Percentiles rank a stretch among this genome's conserved stretches.
These are phyloP conservation scores for Pseudeuparius sepicola DNA, from an alignment of 2,888 invertebrate species.

Conservation along the genomic window DNA sequence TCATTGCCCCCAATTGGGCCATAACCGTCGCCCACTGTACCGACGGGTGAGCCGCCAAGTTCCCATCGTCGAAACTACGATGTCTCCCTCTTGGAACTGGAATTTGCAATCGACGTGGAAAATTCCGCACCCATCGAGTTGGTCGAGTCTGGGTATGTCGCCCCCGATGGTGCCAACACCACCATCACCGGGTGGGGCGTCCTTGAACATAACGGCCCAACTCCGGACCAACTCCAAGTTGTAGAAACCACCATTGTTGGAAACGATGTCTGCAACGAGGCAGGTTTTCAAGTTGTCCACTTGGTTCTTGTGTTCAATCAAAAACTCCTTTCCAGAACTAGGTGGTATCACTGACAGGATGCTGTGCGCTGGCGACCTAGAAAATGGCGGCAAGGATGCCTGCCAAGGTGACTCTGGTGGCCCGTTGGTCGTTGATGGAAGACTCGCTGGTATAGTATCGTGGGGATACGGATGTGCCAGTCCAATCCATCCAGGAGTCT, in stretches of 20 bases:
- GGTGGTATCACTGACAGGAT: slow-evolving; percentile 37
- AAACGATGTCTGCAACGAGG: slow-evolving; percentile 19
- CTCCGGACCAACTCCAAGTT: slow-evolving; percentile 14
- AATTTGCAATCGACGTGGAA: too few species aligned
- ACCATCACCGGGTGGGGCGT: slow-evolving; percentile 20
- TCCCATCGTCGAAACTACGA: too few species aligned
- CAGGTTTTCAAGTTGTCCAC: too few species aligned
- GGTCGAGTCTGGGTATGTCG: not conserved
- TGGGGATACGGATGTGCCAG: slow-evolving; percentile 26
- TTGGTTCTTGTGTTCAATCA: too few species aligned
- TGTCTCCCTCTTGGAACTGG: too few species aligned
- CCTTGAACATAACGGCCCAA: slow-evolving; percentile 11
- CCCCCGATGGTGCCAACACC: slow-evolving; percentile 8
- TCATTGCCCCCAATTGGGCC: slow-evolving; percentile 40
- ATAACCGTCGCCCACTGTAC: slow-evolving; percentile 44
- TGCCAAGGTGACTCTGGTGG: slow-evolving; percentile 36
- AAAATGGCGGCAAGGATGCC: slow-evolving; percentile 43
- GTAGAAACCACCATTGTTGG: slow-evolving; percentile 15
- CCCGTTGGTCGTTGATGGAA: slow-evolving; percentile 18
- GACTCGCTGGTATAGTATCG: slow-evolving; percentile 25
- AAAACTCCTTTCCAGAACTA: not conserved
- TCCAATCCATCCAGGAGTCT: slow-evolving; percentile 26
- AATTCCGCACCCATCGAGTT: too few species aligned
- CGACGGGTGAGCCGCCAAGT: slow-evolving; percentile 5
- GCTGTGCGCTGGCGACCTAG: slow-evolving; percentile 46